Evolutionary conservation across 1,140 invertebrate genomes (phyloP).

Genomic region (Macrocentrus cingulum): DNA sequence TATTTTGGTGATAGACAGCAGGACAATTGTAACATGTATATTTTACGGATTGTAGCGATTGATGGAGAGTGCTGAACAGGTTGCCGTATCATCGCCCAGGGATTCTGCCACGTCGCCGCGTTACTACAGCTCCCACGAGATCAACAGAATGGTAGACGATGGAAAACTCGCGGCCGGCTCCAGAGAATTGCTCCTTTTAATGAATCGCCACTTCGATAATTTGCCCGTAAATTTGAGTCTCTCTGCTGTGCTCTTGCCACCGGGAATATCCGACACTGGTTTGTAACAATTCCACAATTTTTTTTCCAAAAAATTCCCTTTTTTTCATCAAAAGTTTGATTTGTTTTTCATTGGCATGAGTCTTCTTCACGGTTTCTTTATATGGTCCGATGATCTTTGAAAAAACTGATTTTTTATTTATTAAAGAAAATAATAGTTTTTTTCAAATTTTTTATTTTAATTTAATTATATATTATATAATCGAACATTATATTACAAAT

Average conservation of each 20-base stretch:
- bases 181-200: constrained; percentile 68
- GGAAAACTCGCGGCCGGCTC: constrained; percentile 68
- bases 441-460: not conserved
- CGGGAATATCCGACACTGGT: constrained; percentile 80
- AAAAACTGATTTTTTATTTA: not conserved
- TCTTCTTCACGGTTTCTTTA: not conserved
- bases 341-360: too few relatives aligned
- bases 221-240: constrained; percentile 81
- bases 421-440: too few relatives aligned
- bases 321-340: too few relatives aligned
- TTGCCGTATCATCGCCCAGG: constrained; percentile 70
- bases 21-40: not conserved
- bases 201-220: constrained; percentile 78
- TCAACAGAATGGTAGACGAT: constrained; percentile 72
- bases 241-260: constrained; percentile 87
- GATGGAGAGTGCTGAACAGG: constrained; percentile 85
- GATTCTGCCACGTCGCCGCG: constrained; percentile 55
- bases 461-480: too few relatives aligned
- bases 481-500: too few relatives aligned
- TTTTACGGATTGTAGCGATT: constrained; percentile 66
- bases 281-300: constrained; percentile 36
- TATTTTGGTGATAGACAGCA: not conserved
- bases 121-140: constrained; percentile 73
- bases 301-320: too few relatives aligned
- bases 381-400: not conserved